Base-by-base conservation (phyloP, 2,888 invertebrate genomes). In the Meliscaeva auricollis region DNA sequence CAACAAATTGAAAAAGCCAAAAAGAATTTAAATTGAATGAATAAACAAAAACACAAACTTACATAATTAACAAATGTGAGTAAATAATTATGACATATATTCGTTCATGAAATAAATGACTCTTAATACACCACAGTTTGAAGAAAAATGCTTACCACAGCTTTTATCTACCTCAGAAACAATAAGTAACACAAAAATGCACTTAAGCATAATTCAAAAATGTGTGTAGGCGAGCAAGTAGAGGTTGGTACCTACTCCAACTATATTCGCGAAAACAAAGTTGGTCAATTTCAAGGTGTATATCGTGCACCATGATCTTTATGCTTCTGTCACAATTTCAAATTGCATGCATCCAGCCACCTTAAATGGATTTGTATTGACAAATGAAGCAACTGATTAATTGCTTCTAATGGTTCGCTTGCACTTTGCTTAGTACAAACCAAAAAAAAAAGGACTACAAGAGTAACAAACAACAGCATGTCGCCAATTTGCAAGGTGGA, bases 351-450 rank as follows among this genome's bases (percentile, higher is more conserved):
- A 54, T 52, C 6, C 1, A 46, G 17, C 6, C 60, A 54, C 38
- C 58, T 30, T 22, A 64, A 38, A 26, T 50, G 38, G 58, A 56
- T 41, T 58, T 66, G 35, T 68, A 77, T 50, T 83, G 77, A 84
- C 75, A 72, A 84, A 80, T 84, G 79, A 84, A 66, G 75, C 79
- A 77, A 72, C 75, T 84, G 84, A 72, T 84, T 84, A 74, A 80
- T 84, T 46, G 78, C 54, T 15, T 41, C 64, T 76, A 79, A 84
- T 79, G 48, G 75, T 56, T 58, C 48, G 66, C 75, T 79, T 80
- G 75, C 66, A 60, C 44, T n/a, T 22, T 58, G 17, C 38, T 30
- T n/a, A 6, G 3, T 11, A 22, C 58, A 54, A 17, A 38, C 0
- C 13, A 62, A 64, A 70, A 8, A 32, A 17, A 41, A 48, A 48